Conservation (phyloP, 2,113 vertebrate species). For the Nothocercus nigrocapillus region DNA sequence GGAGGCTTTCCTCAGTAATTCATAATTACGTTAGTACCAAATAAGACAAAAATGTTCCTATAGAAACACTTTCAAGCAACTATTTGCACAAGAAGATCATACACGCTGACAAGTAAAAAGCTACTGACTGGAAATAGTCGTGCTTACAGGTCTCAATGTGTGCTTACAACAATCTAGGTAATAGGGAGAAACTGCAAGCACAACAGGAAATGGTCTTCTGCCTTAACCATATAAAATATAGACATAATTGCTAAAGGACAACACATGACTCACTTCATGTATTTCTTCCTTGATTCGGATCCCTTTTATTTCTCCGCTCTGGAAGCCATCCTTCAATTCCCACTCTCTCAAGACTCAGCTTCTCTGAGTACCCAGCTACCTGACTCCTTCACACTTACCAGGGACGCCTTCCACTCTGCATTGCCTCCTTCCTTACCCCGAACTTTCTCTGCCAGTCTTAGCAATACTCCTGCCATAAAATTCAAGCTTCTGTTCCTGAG, state of each 20-base stretch:
- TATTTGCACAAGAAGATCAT: background rate
- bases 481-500: background rate
- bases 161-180: background rate
- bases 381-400: background rate
- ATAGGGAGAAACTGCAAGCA: background rate
- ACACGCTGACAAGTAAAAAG: background rate
- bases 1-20: slow-evolving; percentile 29
- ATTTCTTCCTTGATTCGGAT: background rate
- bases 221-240: background rate
- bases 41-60: slow-evolving; percentile 13
- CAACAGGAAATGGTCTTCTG: background rate
- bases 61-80: slow-evolving; percentile 29
- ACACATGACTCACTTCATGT: background rate
- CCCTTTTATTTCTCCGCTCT: background rate
- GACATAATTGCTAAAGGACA: background rate
- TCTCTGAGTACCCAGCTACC: background rate
- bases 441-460: background rate
- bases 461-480: background rate
- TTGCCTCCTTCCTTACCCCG: background rate
- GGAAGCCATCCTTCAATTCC: background rate
- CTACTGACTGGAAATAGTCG: background rate
- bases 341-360: background rate
- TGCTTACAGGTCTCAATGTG: background rate
- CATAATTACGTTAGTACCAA: slow-evolving; percentile 43
- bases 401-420: background rate